These are phyloP conservation scores for Lagopus muta DNA, from an alignment of 2,113 vertebrate genomes.

Conservation along the genomic window DNA sequence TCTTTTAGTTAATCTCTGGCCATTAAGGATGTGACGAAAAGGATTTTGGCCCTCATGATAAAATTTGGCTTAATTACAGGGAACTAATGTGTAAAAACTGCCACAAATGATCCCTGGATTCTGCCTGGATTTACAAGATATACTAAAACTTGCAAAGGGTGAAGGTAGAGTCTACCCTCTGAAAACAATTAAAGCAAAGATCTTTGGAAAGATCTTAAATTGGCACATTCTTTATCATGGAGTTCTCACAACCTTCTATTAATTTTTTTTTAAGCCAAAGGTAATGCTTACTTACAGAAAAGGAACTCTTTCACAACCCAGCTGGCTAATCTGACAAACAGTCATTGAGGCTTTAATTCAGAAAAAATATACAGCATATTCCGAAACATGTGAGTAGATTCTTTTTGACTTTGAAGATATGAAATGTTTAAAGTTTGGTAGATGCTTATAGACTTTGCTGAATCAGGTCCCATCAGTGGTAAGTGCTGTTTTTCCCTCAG, in stretches of 20 bases:
- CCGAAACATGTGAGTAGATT: background rate
- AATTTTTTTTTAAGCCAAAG: conserved; percentile 24
- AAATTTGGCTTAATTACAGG: background rate
- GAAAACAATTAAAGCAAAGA: conserved; percentile 24
- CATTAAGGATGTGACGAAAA: background rate
- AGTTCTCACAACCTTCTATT: conserved; percentile 1
- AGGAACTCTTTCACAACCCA: background rate
- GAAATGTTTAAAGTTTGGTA: background rate
- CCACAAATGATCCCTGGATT: background rate
- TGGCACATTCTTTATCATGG: background rate
- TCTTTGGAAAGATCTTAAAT: background rate
- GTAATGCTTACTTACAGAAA: conserved; percentile 9
- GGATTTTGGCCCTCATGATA: background rate
- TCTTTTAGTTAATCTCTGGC: background rate
- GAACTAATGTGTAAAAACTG: background rate
- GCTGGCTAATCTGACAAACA: background rate
- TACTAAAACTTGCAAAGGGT: background rate
- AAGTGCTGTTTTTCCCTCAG: background rate
- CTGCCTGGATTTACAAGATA: background rate
- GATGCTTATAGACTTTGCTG: background rate
- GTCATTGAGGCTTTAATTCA: background rate
- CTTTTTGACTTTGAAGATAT: background rate
- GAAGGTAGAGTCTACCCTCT: background rate
- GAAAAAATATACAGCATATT: background rate
- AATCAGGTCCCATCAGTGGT: background rate